Conservation (phyloP, 2,797 vertebrate species). For the Picus viridis region DNA sequence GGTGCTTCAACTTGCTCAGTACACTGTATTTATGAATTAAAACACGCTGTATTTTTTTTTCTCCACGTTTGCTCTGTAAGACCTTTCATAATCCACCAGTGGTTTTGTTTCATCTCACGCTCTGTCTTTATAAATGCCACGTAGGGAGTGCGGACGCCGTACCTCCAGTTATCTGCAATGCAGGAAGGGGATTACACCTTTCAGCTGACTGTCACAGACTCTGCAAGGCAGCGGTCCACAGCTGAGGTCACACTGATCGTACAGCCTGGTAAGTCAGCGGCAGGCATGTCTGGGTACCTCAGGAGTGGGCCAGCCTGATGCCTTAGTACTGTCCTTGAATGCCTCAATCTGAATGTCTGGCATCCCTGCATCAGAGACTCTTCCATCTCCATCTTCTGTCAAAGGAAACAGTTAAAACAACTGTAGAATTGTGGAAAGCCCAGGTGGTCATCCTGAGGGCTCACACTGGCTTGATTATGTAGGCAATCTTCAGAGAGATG, state of each 20-base stretch:
- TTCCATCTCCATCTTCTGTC: background rate
- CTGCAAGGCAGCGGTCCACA: slow-evolving; percentile 76
- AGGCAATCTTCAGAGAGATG: background rate
- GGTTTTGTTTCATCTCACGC: fast-evolving
- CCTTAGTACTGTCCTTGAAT: fast-evolving
- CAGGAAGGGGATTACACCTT: slow-evolving; percentile 82
- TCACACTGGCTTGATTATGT: background rate
- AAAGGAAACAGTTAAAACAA: background rate
- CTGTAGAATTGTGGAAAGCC: background rate
- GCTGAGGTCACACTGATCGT: slow-evolving; percentile 79
- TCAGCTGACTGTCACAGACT: slow-evolving; percentile 83
- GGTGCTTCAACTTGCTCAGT: background rate
- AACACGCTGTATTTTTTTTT: background rate
- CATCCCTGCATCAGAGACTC: background rate
- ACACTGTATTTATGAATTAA: background rate
- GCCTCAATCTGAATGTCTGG: background rate
- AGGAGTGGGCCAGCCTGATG: background rate
- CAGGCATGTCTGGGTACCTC: background rate
- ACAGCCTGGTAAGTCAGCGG: slow-evolving; percentile 77
- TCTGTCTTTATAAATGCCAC: fast-evolving
- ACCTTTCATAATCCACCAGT: background rate
- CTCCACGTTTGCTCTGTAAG: background rate
- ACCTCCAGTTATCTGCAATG: slow-evolving; percentile 80
- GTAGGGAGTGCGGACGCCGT: slow-evolving; percentile 78
- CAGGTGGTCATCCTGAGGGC: background rate